Conservation (phyloP, 2,888 invertebrate genomes). For the Micropterix aruncella region DNA sequence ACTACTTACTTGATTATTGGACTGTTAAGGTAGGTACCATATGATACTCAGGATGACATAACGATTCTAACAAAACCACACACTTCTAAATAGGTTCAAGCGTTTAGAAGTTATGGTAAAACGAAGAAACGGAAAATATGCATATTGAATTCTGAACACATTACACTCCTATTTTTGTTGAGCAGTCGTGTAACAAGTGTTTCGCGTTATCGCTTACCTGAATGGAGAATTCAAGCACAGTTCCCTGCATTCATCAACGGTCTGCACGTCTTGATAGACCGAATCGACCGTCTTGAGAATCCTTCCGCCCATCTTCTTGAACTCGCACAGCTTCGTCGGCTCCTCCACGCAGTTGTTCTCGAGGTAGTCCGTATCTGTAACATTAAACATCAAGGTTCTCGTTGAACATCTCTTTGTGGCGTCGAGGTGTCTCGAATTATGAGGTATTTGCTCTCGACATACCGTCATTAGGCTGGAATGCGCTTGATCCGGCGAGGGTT, state of each 20-base stretch:
- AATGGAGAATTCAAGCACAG: constrained; percentile 80
- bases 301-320: constrained; percentile 76
- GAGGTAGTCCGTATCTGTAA: constrained; percentile 58
- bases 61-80: too few species aligned
- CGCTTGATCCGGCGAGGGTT: constrained; percentile 69
- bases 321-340: constrained; percentile 88
- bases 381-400: too few species aligned
- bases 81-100: too few species aligned
- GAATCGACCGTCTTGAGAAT: constrained; percentile 90
- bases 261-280: constrained; percentile 79
- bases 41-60: too few species aligned
- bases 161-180: too few species aligned
- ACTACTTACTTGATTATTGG: too few species aligned
- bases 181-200: too few species aligned
- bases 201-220: constrained; percentile 31
- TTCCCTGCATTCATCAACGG: constrained; percentile 77
- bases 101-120: too few species aligned
- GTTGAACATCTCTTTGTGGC: too few species aligned
- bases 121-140: too few species aligned
- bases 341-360: constrained; percentile 91
- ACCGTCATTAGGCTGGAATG: constrained; percentile 57
- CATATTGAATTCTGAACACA: too few species aligned
- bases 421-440: background rate
- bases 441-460: constrained; percentile 13
- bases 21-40: too few species aligned